These are phyloP conservation scores for Antheraea mylitta DNA, from an alignment of 1,140 invertebrate genomes.

Conservation along the genomic window DNA sequence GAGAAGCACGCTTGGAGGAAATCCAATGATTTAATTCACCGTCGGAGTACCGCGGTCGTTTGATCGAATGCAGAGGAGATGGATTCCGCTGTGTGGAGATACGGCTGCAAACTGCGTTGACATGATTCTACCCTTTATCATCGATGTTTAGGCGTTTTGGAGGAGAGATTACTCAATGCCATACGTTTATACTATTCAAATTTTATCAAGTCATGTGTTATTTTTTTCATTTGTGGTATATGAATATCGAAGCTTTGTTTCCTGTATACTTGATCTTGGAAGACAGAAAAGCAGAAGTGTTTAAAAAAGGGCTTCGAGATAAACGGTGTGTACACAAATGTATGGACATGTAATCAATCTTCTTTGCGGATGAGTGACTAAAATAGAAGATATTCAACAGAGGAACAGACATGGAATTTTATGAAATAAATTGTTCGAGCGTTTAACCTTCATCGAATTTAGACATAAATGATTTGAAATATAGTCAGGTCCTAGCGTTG, in stretches of 20 bases:
- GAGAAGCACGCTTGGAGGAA: slow-evolving; percentile 73
- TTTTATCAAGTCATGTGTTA: neutral
- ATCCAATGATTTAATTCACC: slow-evolving; percentile 69
- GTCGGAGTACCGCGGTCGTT: slow-evolving; percentile 61
- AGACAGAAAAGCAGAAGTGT: neutral
- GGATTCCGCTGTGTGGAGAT: slow-evolving; percentile 35
- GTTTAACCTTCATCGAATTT: slow-evolving; percentile 14
- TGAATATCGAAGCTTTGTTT: neutral
- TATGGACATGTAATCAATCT: too few relatives aligned
- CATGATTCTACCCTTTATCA: slow-evolving; percentile 1
- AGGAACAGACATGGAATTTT: slow-evolving; percentile 12
- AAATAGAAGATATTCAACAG: neutral
- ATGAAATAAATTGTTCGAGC: neutral
- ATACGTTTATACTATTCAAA: neutral
- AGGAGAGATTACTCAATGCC: slow-evolving; percentile 7
- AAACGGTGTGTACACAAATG: too few relatives aligned
- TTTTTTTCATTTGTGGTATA: neutral
- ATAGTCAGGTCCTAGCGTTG: slow-evolving; percentile 36
- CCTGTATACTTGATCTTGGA: neutral
- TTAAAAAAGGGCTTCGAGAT: too few relatives aligned
- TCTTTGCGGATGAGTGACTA: neutral
- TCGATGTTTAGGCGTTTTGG: neutral
- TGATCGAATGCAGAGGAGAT: slow-evolving; percentile 37
- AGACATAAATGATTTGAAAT: slow-evolving; percentile 22
- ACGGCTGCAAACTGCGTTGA: slow-evolving; percentile 3